Conservation (phyloP, 1,140 invertebrate genomes). For the Camponotus floridanus region DNA sequence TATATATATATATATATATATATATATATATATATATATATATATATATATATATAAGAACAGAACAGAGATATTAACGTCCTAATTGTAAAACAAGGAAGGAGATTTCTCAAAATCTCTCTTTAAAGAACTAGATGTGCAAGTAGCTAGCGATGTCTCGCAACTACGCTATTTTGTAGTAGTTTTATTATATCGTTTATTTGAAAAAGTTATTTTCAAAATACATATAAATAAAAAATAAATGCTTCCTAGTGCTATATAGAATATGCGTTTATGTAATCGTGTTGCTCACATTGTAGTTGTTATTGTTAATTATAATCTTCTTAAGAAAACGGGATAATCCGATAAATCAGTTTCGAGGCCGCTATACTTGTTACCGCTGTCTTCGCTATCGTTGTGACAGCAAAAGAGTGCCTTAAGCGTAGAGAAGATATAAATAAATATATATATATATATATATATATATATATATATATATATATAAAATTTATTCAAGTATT, state of each 20-base stretch:
- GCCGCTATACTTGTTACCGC: constrained; percentile 46
- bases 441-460: constrained; percentile 2
- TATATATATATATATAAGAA: background rate
- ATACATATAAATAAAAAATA: constrained; percentile 82
- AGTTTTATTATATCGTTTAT: constrained; percentile 71
- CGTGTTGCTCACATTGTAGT: constrained; percentile 60
- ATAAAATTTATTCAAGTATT: constrained; percentile 24
- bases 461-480: background rate
- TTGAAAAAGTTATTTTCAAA: constrained; percentile 76
- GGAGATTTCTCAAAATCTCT: background rate
- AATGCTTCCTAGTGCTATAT: constrained; percentile 77
- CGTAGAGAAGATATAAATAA: constrained; percentile 14
- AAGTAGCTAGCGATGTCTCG: background rate
- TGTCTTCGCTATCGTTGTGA: constrained; percentile 40
- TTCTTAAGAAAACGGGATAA: constrained; percentile 59
- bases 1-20: background rate
- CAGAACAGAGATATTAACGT: background rate
- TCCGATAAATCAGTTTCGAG: constrained; percentile 61
- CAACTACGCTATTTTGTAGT: constrained; percentile 11
- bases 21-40: background rate
- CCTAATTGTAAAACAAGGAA: background rate
- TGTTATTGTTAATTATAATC: constrained; percentile 56
- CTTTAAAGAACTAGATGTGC: background rate
- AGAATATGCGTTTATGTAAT: constrained; percentile 74
- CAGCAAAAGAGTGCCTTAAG: constrained; percentile 71